phyloP scores from a whole-genome alignment of 2,113 vertebrate species.

The Chinchilla lanigera region DNA sequence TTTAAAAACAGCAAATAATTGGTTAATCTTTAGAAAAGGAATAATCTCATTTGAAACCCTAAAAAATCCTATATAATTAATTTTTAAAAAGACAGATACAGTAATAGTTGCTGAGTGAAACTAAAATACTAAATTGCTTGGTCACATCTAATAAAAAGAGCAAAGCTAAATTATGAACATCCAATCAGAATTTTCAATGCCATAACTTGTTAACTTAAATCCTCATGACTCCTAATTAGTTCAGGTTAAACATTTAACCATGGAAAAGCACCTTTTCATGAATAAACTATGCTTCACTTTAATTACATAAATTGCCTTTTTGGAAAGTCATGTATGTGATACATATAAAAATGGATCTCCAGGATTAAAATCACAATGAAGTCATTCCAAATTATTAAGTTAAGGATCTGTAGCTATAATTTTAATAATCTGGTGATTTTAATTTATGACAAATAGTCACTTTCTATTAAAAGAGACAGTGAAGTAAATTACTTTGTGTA shows the following conservation, averaged over 20 bases:
- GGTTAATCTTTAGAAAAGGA: conserved; percentile 7
- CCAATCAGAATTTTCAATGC: conserved; percentile 10
- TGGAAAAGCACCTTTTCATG: conserved; percentile 48
- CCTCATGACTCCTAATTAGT: conserved; percentile 46
- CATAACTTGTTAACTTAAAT: conserved; percentile 58
- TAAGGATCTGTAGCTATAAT: conserved; percentile 73
- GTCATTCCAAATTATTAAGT: conserved; percentile 73
- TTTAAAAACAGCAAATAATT: not conserved
- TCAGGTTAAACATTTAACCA: conserved; percentile 62
- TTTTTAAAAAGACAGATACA: conserved; percentile 8
- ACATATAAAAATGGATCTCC: conserved; percentile 51
- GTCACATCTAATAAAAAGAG: conserved; percentile 21
- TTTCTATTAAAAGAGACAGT: conserved; percentile 52
- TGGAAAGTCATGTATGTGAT: conserved; percentile 20
- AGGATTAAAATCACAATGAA: conserved; percentile 62
- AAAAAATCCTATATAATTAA: not conserved
- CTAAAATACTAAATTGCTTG: not conserved
- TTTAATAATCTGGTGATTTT: conserved; percentile 62
- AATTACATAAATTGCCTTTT: conserved; percentile 54
- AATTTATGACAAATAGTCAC: conserved; percentile 45
- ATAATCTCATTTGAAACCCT: not conserved
- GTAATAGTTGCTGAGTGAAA: not conserved
- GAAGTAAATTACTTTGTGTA: conserved; percentile 14
- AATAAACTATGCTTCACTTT: conserved; percentile 62
- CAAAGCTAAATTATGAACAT: conserved; percentile 50